Evolutionary conservation across 2,888 invertebrate species (phyloP).

Genomic region (Temnothorax ravouxi): DNA sequence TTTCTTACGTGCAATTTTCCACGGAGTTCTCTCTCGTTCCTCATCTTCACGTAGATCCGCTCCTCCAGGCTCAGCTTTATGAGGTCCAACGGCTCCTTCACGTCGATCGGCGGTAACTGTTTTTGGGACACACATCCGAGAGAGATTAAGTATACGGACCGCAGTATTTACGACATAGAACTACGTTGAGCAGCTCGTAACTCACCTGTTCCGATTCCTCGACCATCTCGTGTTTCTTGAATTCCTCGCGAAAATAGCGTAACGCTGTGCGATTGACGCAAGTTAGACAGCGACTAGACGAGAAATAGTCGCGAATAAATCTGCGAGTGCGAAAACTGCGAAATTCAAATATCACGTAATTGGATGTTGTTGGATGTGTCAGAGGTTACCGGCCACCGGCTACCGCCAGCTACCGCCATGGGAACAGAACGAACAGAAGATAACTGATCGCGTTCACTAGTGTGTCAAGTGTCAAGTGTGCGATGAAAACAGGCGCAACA

Average conservation of each 20-base stretch:
- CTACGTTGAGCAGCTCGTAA: not conserved
- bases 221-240: conserved; percentile 74
- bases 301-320: not conserved
- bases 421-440: not conserved
- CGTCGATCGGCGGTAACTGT: conserved; percentile 94
- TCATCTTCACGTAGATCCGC: conserved; percentile 99
- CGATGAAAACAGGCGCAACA: not conserved
- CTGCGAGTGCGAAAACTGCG: not conserved
- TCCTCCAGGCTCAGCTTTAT: conserved; percentile 99
- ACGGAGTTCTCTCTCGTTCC: conserved; percentile 98
- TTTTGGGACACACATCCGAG: conserved; percentile 26
- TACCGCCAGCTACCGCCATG: too few relatives aligned
- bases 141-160: conserved; percentile 37
- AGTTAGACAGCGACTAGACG: too few relatives aligned
- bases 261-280: not conserved
- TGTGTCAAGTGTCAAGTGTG: too few relatives aligned
- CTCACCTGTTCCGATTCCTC: conserved; percentile 84
- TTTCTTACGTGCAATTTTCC: conserved; percentile 96
- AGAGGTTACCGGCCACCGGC: conserved; percentile 8
- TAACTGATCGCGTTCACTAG: not conserved
- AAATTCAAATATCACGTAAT: not conserved
- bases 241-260: not conserved
- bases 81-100: conserved; percentile 99
- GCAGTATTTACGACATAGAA: not conserved
- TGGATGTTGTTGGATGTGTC: not conserved